Conservation (phyloP, 1,140 invertebrate species). For the Zaprionus capensis region DNA sequence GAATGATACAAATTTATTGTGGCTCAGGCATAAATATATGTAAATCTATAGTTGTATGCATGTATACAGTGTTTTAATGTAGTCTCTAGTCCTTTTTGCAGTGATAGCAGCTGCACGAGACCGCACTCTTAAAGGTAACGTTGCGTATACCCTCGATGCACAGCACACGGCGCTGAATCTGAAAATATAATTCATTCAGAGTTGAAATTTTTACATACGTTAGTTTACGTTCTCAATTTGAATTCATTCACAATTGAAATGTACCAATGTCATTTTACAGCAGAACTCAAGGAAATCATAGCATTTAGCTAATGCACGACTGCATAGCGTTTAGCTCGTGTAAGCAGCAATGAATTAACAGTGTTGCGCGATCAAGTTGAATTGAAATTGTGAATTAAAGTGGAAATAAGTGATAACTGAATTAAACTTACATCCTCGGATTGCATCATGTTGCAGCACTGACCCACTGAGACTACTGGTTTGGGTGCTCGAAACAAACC, state of each 20-base stretch:
- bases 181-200: neutral
- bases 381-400: neutral
- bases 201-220: neutral
- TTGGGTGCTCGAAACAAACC: conserved; percentile 84
- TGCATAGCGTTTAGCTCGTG: neutral
- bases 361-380: neutral
- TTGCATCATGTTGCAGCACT: conserved; percentile 95
- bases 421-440: conserved; percentile 89
- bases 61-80: neutral
- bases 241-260: neutral
- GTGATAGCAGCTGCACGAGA: conserved; percentile 92
- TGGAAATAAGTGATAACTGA: neutral
- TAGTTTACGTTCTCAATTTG: neutral
- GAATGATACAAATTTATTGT: conserved; percentile 14
- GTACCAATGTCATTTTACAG: neutral
- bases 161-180: conserved; percentile 86
- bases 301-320: neutral
- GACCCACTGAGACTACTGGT: conserved; percentile 92
- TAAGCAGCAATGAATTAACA: neutral
- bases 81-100: conserved; percentile 90
- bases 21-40: conserved; percentile 29
- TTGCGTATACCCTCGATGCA: conserved; percentile 91
- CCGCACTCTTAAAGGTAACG: conserved; percentile 92
- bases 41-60: neutral
- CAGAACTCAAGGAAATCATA: neutral